These are phyloP conservation scores for Schizaphis graminum DNA, from an alignment of 2,888 invertebrate genomes.

Conservation along the genomic window DNA sequence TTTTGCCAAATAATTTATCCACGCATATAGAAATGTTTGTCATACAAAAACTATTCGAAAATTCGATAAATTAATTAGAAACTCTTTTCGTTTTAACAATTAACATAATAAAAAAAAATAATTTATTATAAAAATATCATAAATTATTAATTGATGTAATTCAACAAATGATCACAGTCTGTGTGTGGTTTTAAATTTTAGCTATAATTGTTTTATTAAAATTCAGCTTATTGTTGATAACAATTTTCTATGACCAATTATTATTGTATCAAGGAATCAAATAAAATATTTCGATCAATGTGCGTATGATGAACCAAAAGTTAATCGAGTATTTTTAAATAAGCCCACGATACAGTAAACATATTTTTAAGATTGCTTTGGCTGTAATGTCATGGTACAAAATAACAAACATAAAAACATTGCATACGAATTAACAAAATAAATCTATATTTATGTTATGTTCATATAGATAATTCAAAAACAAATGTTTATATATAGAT, in stretches of 20 bases:
- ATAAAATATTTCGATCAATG: neutral
- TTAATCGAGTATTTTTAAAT: neutral
- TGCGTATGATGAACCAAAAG: neutral
- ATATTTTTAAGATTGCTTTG: neutral
- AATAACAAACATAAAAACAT: neutral
- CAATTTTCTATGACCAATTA: neutral
- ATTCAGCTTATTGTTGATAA: neutral
- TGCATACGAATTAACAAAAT: neutral
- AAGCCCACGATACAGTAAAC: neutral
- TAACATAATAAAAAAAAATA: neutral
- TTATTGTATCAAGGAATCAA: neutral
- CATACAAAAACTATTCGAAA: neutral
- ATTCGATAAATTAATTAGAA: neutral
- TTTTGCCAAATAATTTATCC: conserved; percentile 36
- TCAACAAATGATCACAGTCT: neutral
- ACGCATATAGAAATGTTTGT: neutral
- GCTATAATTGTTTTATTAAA: neutral
- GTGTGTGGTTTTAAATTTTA: neutral
- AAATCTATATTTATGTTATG: neutral
- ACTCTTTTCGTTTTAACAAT: neutral
- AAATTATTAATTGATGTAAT: neutral
- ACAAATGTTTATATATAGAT: neutral
- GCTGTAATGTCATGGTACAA: neutral
- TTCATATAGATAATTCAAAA: neutral
- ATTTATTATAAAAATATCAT: neutral